phyloP scores from a whole-genome alignment of 2,888 invertebrate genomes.

The Diloba caeruleocephala region DNA sequence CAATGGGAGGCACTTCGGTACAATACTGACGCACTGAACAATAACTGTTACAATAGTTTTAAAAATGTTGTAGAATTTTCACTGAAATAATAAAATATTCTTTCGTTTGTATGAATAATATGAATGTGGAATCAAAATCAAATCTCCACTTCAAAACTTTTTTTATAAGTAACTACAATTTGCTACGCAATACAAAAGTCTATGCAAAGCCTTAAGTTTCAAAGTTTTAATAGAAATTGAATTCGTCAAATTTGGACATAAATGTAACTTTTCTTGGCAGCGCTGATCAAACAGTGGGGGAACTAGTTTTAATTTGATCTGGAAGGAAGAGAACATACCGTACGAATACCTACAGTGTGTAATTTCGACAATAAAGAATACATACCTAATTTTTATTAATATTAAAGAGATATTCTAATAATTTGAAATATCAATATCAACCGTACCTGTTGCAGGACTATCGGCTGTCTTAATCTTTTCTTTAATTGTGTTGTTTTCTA shows the following conservation, averaged over 20 bases:
- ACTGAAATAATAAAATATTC: background rate
- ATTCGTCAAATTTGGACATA: conserved; percentile 26
- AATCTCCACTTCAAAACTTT: conserved; percentile 21
- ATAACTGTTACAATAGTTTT: too few relatives aligned
- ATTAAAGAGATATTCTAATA: conserved; percentile 4
- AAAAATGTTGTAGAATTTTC: too few relatives aligned
- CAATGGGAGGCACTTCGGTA: too few relatives aligned
- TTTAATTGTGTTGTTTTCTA: conserved; percentile 80
- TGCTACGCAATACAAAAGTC: conserved; percentile 27
- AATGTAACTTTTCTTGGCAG: conserved; percentile 34
- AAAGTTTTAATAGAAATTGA: conserved; percentile 44
- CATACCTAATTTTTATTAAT: conserved; percentile 2
- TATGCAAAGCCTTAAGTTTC: conserved; percentile 13
- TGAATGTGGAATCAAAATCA: conserved; percentile 12
- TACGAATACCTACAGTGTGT: too few relatives aligned
- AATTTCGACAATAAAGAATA: too few relatives aligned
- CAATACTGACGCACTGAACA: too few relatives aligned
- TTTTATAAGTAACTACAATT: conserved; percentile 12
- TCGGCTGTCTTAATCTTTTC: conserved; percentile 78
- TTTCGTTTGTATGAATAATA: background rate
- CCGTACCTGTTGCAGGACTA: conserved; percentile 68
- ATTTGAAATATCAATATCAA: background rate
- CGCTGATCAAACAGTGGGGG: too few relatives aligned
- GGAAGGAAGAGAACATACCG: too few relatives aligned
- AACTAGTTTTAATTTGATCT: too few relatives aligned